Percentiles rank a stretch among this genome's conserved stretches.
phyloP scores from a whole-genome alignment of 2,888 invertebrate species.

The Sphaerophoria taeniata region DNA sequence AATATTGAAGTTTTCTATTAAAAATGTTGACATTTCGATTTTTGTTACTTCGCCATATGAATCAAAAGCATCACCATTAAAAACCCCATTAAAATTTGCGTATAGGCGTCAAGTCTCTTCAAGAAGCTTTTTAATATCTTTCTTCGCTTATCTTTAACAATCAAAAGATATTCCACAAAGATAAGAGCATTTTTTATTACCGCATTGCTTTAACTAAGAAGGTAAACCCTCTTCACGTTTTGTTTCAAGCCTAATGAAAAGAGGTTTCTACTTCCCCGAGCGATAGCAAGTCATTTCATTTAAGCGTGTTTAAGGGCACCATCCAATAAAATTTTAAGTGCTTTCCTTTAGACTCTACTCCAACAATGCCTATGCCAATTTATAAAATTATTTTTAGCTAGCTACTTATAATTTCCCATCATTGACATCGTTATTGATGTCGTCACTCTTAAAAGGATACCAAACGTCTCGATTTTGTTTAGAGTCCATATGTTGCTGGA shows the following conservation, averaged over 20 bases:
- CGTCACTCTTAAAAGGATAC: neutral
- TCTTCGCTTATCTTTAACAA: no score
- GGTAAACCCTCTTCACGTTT: neutral
- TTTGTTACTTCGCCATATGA: no score
- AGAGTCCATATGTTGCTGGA: no score
- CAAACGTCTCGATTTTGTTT: no score
- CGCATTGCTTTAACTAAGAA: neutral
- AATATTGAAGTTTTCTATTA: no score
- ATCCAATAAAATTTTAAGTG: conserved; percentile 8
- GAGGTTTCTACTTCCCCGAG: neutral
- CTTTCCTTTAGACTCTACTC: neutral
- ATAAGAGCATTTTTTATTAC: no score
- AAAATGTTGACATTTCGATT: no score
- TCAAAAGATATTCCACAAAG: no score
- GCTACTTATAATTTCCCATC: neutral
- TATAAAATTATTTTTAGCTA: conserved; percentile 13
- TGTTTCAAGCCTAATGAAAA: neutral
- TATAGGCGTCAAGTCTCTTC: no score
- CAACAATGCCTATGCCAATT: neutral
- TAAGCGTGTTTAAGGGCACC: neutral
- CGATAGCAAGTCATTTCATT: neutral
- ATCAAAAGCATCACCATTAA: no score
- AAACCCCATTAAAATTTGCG: no score
- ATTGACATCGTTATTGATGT: neutral
- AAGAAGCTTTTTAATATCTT: no score